These are phyloP conservation scores for Pelobates fuscus DNA, from an alignment of 2,113 vertebrate species.

Conservation along the genomic window DNA sequence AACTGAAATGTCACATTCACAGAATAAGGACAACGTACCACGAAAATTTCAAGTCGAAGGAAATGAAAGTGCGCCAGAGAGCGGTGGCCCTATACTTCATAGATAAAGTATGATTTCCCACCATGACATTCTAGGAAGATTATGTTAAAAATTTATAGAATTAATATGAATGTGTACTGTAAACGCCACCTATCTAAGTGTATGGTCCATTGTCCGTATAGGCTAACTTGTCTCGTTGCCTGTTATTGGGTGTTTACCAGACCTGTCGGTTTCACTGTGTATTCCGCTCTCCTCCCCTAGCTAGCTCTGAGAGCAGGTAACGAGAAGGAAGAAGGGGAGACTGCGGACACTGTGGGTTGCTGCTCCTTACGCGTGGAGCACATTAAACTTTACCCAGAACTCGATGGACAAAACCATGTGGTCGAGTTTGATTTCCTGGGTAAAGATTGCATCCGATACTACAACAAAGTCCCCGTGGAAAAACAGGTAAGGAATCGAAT, in stretches of 20 bases:
- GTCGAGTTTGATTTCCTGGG: constrained; percentile 78
- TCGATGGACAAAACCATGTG: constrained; percentile 60
- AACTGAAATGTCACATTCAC: constrained; percentile 64
- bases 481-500: constrained; percentile 68
- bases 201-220: too few relatives aligned
- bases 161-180: too few relatives aligned
- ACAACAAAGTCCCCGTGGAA: constrained; percentile 69
- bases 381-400: constrained; percentile 67
- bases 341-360: constrained; percentile 74
- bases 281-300: constrained; percentile 51
- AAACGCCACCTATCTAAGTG: too few relatives aligned
- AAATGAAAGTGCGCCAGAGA: constrained; percentile 66
- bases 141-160: too few relatives aligned
- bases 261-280: too few relatives aligned
- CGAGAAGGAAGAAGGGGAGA: constrained; percentile 76
- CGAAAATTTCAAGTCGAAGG: constrained; percentile 66
- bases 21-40: constrained; percentile 62
- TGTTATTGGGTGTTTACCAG: too few relatives aligned
- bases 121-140: too few relatives aligned
- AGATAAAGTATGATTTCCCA: constrained; percentile 63
- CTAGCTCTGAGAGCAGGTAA: constrained; percentile 74
- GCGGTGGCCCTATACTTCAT: constrained; percentile 71
- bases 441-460: constrained; percentile 76
- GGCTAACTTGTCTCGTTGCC: too few relatives aligned
- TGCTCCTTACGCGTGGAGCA: constrained; percentile 75